These are phyloP conservation scores for Anorthoa munda DNA, from an alignment of 2,888 invertebrate species.

Conservation along the genomic window DNA sequence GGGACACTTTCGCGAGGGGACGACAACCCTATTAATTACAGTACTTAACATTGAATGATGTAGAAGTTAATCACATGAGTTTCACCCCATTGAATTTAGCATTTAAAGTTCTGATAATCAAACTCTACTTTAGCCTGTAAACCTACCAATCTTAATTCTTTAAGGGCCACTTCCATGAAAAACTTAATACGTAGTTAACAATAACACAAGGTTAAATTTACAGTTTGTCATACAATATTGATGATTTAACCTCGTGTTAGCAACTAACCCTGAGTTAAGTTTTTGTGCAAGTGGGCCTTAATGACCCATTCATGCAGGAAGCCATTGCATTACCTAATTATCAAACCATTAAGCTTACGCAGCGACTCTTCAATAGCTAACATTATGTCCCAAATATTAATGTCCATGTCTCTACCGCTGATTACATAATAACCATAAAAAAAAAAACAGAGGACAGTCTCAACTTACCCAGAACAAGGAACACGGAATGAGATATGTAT, in stretches of 20 bases:
- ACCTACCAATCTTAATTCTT: too few relatives aligned
- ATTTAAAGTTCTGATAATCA: too few relatives aligned
- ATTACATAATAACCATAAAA: constrained; percentile 2
- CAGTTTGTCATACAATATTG: too few relatives aligned
- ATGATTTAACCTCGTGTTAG: too few relatives aligned
- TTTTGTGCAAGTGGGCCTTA: too few relatives aligned
- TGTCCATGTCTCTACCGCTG: neutral
- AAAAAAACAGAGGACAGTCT: constrained; percentile 41
- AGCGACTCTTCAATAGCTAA: neutral
- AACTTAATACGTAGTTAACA: too few relatives aligned
- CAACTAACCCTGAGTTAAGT: too few relatives aligned
- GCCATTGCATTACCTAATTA: neutral
- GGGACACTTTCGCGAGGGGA: constrained; percentile 36
- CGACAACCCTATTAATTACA: neutral
- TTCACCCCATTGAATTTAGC: too few relatives aligned
- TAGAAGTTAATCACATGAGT: too few relatives aligned
- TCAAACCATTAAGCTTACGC: neutral
- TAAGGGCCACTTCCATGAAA: too few relatives aligned
- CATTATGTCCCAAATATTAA: constrained; percentile 13
- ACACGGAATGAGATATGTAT: constrained; percentile 40
- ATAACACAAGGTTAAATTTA: too few relatives aligned
- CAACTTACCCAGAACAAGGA: constrained; percentile 42
- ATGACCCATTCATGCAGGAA: constrained; percentile 6
- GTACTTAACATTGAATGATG: neutral
- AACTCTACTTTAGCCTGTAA: too few relatives aligned